Base-by-base conservation (phyloP, 2,888 invertebrate species). In the Eutolmus rufibarbis region DNA sequence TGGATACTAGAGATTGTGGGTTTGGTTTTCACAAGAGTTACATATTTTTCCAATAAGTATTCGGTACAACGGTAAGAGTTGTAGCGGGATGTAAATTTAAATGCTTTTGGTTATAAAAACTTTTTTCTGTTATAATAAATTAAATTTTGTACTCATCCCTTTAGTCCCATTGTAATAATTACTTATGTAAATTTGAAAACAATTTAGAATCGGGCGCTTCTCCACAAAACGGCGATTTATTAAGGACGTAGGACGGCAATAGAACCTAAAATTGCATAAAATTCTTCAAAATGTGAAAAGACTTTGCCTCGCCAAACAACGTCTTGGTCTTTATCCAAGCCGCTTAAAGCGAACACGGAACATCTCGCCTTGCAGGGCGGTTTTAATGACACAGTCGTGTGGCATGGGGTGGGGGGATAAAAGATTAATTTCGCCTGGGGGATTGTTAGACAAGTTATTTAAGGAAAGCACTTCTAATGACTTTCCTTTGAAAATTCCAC, bases 401-500 rank as follows among this genome's bases (percentile, higher is more conserved):
- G 57, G 66, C n/a, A 34, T 7, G 9, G 57, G 66, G 19, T 82
- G 66, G 66, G 66, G 19, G 66, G 57, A 85, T 43, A 84, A 46
- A 46, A 74, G 85, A 85, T 85, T 85, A 85, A 85, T 74, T 85
- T 85, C 31, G 74, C 85, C 34, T 28, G 16, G 43, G 51, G 74
- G 74, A 74, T 74, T 74, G 74, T 85, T 74, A 85, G 74, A 84
- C 74, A 85, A 74, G 85, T 85, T 85, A 74, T 74, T 85, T 85
- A 74, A 74, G 74, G 46, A 85, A 85, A 85, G 85, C 74, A 85
- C 74, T 85, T 74, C 74, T 85, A 85, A 85, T 85, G 85, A 85
- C 85, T 85, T 85, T 74, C 74, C 85, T 85, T 85, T 85, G 57
- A 85, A 85, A 74, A 57, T 74, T 85, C 85, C 51, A 74, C 85